Percentiles rank a stretch among this genome's conserved stretches.
Conservation (phyloP, 2,888 invertebrate genomes). For the Caenorhabditis auriculariae region DNA sequence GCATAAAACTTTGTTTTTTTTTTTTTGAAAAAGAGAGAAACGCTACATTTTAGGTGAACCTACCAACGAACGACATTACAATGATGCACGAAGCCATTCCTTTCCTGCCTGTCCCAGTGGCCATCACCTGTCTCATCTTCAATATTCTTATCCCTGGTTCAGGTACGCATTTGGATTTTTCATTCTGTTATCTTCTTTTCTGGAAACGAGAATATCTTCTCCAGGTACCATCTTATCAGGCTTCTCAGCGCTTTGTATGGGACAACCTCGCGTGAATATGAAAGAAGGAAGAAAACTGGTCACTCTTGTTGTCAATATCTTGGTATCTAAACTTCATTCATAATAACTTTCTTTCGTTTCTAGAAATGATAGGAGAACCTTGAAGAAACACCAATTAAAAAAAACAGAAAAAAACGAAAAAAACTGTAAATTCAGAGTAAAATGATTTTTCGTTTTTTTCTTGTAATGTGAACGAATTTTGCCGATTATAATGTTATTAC, state of each 20-base stretch:
- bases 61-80: conserved; percentile 68
- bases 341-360: background rate
- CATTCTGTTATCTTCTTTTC: background rate
- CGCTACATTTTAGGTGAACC: conserved; percentile 42
- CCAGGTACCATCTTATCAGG: conserved; percentile 88
- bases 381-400: too few species aligned
- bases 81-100: conserved; percentile 90
- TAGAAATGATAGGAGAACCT: too few species aligned
- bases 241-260: conserved; percentile 82
- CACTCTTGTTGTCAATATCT: conserved; percentile 70
- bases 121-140: conserved; percentile 80
- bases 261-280: conserved; percentile 82
- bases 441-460: too few species aligned
- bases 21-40: background rate
- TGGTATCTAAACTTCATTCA: conserved; percentile 1
- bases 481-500: too few species aligned
- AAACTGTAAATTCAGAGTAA: too few species aligned
- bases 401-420: too few species aligned
- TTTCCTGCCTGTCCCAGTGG: conserved; percentile 81
- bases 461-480: too few species aligned
- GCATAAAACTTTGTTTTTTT: background rate
- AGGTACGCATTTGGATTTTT: conserved; percentile 68
- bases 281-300: conserved; percentile 71
- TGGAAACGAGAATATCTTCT: conserved; percentile 26
- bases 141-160: conserved; percentile 79